These are phyloP conservation scores for Phymatocera aterrima DNA, from an alignment of 2,888 invertebrate species.

Conservation along the genomic window DNA sequence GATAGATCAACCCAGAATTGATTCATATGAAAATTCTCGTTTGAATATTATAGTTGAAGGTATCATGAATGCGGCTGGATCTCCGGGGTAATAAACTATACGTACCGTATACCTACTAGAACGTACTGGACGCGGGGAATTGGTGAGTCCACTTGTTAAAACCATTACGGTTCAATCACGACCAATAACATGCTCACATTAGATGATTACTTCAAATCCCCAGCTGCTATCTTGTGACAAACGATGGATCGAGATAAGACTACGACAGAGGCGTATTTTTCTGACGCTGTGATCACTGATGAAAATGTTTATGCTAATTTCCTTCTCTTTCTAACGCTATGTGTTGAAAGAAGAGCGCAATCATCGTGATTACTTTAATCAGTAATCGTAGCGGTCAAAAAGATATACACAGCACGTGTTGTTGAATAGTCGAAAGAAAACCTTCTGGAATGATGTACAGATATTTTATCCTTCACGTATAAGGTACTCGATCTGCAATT, in stretches of 20 bases:
- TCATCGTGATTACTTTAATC: no score
- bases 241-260: background rate
- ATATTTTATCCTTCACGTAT: no score
- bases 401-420: no score
- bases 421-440: no score
- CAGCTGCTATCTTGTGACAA: background rate
- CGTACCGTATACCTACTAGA: background rate
- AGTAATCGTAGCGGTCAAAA: no score
- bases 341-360: no score
- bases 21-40: background rate
- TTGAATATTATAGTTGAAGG: background rate
- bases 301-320: no score
- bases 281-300: no score
- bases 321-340: no score
- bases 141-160: constrained; percentile 10
- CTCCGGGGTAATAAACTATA: background rate
- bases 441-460: no score
- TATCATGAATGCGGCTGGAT: background rate
- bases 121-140: background rate
- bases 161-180: constrained; percentile 42
- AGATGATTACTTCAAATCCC: background rate
- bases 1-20: background rate
- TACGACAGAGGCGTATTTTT: background rate
- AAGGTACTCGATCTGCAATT: no score
- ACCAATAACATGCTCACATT: constrained; percentile 27